A percentile compares a stretch with the other conserved stretches of the same genome.
phyloP scores from a whole-genome alignment of 2,888 invertebrate species.

The Tyria jacobaeae region DNA sequence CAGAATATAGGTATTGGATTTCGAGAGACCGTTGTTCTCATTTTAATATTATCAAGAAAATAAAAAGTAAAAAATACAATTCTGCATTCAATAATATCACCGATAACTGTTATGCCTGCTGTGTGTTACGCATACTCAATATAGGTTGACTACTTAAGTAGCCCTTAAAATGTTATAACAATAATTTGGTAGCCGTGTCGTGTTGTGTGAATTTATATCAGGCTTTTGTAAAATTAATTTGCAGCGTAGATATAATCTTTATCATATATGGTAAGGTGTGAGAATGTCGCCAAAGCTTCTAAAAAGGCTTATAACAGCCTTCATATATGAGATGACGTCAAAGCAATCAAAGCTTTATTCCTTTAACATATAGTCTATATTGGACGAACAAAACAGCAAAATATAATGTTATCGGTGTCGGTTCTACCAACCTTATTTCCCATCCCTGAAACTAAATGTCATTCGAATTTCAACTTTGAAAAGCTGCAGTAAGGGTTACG shows the following conservation, averaged over 20 bases:
- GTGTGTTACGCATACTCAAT: neutral
- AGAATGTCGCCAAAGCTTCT: constrained; percentile 46
- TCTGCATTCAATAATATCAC: neutral
- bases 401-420: constrained; percentile 40
- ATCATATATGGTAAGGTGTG: constrained; percentile 54
- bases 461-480: constrained; percentile 23
- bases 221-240: constrained; percentile 40
- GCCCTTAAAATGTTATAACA: constrained; percentile 9
- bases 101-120: neutral
- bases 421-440: constrained; percentile 26
- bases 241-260: constrained; percentile 35
- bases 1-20: no score
- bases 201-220: constrained; percentile 18
- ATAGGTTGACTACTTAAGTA: constrained; percentile 1
- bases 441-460: constrained; percentile 20
- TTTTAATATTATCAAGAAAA: no score
- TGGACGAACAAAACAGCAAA: constrained; percentile 6
- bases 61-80: no score
- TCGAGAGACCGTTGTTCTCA: no score
- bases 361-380: constrained; percentile 7
- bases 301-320: constrained; percentile 1
- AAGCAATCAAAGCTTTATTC: constrained; percentile 13
- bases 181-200: constrained; percentile 21
- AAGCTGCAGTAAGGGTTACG: constrained; percentile 5
- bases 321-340: neutral